phyloP scores from a whole-genome alignment of 37 sponge, comb jelly and placozoan genomes.

The Diacarnus erythraeanus region DNA sequence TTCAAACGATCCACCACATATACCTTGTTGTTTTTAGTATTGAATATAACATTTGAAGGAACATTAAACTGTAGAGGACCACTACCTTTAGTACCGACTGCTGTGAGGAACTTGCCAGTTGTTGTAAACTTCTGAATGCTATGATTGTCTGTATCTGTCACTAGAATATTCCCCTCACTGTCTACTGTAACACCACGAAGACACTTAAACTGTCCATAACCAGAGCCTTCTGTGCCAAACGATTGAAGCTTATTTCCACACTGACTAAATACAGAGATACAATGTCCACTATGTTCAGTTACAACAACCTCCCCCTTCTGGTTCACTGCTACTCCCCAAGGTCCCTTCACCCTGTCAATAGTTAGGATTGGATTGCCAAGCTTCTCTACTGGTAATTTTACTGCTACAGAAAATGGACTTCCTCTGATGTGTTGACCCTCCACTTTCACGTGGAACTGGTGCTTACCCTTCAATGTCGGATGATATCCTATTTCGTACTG shows the following conservation, averaged over 20 bases:
- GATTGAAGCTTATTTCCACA: constrained; percentile 9
- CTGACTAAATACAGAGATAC: constrained; percentile 10
- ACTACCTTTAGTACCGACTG: constrained; percentile 22
- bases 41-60: constrained; percentile 40
- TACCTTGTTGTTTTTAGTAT: constrained; percentile 17
- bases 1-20: constrained; percentile 52
- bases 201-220: constrained; percentile 4
- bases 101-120: constrained; percentile 42
- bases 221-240: constrained; percentile 8
- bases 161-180: constrained; percentile 15
- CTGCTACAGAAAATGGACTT: constrained; percentile 22
- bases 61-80: constrained; percentile 27
- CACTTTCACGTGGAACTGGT: constrained; percentile 16
- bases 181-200: constrained; percentile 28
- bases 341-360: background rate
- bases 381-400: constrained; percentile 2
- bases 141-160: constrained; percentile 32
- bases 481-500: constrained; percentile 16
- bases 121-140: constrained; percentile 47
- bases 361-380: background rate
- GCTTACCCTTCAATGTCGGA: constrained; percentile 1
- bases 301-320: constrained; percentile 37
- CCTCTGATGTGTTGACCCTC: constrained; percentile 9
- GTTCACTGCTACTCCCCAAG: constrained; percentile 34
- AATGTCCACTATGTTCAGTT: background rate